These are phyloP conservation scores for Buathra laborator DNA, from an alignment of 2,888 invertebrate species.

Conservation along the genomic window DNA sequence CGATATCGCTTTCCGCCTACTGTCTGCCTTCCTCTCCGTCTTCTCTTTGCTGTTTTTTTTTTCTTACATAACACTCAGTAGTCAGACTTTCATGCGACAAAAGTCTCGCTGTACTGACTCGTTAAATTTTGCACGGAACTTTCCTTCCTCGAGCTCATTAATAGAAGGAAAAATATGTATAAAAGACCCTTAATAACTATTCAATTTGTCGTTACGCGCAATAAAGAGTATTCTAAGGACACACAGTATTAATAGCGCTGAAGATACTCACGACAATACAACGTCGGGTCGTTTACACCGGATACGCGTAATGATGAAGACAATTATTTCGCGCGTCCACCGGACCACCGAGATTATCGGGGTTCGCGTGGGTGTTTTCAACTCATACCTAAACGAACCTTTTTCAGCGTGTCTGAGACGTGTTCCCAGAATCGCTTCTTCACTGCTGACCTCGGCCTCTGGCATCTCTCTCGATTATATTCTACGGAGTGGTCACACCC, in stretches of 20 bases:
- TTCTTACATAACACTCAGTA: slow-evolving; percentile 51
- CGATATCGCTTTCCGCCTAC: slow-evolving; percentile 60
- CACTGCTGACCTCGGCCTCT: slow-evolving; percentile 17
- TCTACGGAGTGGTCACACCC: slow-evolving; percentile 37
- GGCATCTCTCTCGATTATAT: slow-evolving; percentile 16
- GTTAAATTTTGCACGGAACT: slow-evolving; percentile 57
- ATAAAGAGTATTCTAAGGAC: not conserved
- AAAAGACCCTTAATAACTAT: not conserved
- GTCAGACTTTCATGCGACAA: slow-evolving; percentile 51
- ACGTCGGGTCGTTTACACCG: slow-evolving; percentile 45
- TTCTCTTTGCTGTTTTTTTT: not conserved
- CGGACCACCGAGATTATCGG: slow-evolving; percentile 2
- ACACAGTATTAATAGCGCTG: not conserved
- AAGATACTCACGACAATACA: slow-evolving; percentile 7
- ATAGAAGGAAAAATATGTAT: not conserved
- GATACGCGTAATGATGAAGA: slow-evolving; percentile 35
- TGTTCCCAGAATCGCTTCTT: not conserved
- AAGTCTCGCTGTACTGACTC: slow-evolving; percentile 37
- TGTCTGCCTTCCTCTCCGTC: slow-evolving; percentile 43
- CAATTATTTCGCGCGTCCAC: slow-evolving; percentile 31
- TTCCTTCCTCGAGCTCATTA: slow-evolving; percentile 60
- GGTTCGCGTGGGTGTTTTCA: slow-evolving; percentile 4
- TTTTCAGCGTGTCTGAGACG: not conserved
- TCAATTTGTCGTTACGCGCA: slow-evolving; percentile 18
- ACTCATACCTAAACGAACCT: not conserved